A percentile compares a stretch with the other conserved stretches of the same genome.
Evolutionary conservation across 2,888 invertebrate species (phyloP).

Genomic region (Punctoribates punctum): DNA sequence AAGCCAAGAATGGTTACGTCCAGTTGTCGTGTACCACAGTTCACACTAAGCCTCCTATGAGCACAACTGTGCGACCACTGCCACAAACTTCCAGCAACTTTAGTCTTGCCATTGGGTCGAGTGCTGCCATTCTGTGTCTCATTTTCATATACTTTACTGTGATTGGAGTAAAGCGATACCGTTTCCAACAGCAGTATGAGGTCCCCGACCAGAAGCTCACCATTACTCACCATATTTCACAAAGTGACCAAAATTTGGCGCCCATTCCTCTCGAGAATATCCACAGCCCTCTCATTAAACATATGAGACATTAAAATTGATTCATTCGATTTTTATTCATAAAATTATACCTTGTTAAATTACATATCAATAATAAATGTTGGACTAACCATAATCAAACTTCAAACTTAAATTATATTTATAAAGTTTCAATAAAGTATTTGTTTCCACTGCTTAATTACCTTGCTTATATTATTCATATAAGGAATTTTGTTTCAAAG

Average conservation of each 20-base stretch:
- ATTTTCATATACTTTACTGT: constrained; percentile 49
- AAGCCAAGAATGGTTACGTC: constrained; percentile 51
- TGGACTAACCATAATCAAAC: too few species aligned
- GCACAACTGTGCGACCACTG: constrained; percentile 49
- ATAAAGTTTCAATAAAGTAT: too few species aligned
- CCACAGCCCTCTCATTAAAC: constrained; percentile 52
- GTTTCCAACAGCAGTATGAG: constrained; percentile 52
- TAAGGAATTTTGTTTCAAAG: too few species aligned
- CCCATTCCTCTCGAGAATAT: constrained; percentile 55
- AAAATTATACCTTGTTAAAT: not conserved
- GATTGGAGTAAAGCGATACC: constrained; percentile 50
- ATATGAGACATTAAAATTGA: constrained; percentile 23
- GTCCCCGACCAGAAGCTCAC: constrained; percentile 49
- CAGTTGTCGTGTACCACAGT: constrained; percentile 52
- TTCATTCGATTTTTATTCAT: not conserved
- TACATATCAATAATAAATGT: too few species aligned
- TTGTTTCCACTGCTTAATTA: too few species aligned
- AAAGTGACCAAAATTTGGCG: constrained; percentile 50
- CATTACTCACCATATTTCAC: not conserved
- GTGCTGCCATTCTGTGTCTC: constrained; percentile 48
- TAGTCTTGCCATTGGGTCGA: constrained; percentile 51
- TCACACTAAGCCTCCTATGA: constrained; percentile 49
- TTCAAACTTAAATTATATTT: too few species aligned
- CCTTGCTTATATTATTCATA: too few species aligned
- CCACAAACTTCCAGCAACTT: constrained; percentile 50